Base-by-base conservation (phyloP, 2,888 invertebrate genomes). In the Yponomeuta sedellus region DNA sequence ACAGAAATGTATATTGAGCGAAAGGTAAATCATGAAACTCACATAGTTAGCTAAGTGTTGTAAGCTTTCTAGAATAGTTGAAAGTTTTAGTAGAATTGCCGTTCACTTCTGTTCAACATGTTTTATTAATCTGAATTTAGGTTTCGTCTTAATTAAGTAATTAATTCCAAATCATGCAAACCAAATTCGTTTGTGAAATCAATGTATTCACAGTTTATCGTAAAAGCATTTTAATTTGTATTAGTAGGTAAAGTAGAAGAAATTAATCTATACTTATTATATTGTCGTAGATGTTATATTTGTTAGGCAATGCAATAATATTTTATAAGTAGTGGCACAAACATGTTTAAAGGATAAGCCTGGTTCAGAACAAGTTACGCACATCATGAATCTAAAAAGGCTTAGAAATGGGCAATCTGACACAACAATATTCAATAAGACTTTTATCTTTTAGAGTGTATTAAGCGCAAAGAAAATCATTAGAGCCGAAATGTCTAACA, bases 281-380 rank as follows among this genome's bases (percentile, higher is more conserved):
- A 52, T 25, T 63, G 77, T 78, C 80, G 75, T 86, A 86, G 86
- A 76, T 73, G 77, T 83, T 80, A 81, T 71, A 72, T 76, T 78
- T 77, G 78, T 79, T 88, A 87, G 85, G 75, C 72, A 80, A 85
- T 79, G 90, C 90, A 90, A 90, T 90, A 89, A 88, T 90, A 87
- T 82, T 83, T 85, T 73, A 78, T 88, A 87, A 87, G 88, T 89
- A 89, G 88, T 73, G 85, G 88, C 88, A 88, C 88, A 76, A 75
- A 79, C 76, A 34, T 8, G 81, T 74, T 78, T 87, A 86, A 82
- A 16, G 56, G 34, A 34, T 64, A 56, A 34, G 57, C n/a, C 34
- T 28, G 10, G 25, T 11, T 12, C 25, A 20, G 8, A 57, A 57
- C 12, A 52, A 52, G 44, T 52, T 16, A 6, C 1, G 44, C 44